Conservation (phyloP, 37 sponge, comb jelly and placozoan species). For the Beroe ovata region DNA sequence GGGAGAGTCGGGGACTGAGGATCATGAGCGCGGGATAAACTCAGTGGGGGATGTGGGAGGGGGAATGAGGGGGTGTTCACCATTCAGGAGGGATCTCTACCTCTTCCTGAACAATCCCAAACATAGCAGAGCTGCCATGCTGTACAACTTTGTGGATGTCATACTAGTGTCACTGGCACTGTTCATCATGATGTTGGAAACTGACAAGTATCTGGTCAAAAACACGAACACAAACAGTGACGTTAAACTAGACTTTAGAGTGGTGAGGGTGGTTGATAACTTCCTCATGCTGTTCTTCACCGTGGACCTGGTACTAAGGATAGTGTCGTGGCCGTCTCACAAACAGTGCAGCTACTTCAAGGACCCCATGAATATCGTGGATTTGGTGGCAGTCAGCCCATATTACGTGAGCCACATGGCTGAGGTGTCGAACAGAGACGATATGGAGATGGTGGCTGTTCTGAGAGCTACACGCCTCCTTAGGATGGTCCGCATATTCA, state of each 20-base stretch:
- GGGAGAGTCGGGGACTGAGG: not conserved
- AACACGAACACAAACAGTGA: not conserved
- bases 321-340: slow-evolving; percentile 10
- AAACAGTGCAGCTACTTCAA: not conserved
- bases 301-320: not conserved
- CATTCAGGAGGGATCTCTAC: not conserved
- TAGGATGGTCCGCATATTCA: slow-evolving; percentile 23
- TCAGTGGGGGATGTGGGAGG: not conserved
- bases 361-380: not conserved
- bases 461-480: slow-evolving; percentile 3
- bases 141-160: not conserved
- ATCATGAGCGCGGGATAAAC: not conserved
- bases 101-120: not conserved
- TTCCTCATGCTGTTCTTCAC: slow-evolving; percentile 17
- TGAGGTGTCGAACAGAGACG: not conserved
- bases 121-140: not conserved
- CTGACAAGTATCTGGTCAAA: not conserved
- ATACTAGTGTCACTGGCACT: not conserved
- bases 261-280: not conserved
- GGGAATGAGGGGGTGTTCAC: not conserved
- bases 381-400: not conserved
- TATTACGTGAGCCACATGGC: not conserved
- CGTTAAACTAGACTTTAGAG: not conserved
- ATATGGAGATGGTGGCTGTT: not conserved
- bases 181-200: slow-evolving; percentile 6